These are phyloP conservation scores for Globodera rostochiensis DNA, from an alignment of 1,140 invertebrate genomes.

Conservation along the genomic window DNA sequence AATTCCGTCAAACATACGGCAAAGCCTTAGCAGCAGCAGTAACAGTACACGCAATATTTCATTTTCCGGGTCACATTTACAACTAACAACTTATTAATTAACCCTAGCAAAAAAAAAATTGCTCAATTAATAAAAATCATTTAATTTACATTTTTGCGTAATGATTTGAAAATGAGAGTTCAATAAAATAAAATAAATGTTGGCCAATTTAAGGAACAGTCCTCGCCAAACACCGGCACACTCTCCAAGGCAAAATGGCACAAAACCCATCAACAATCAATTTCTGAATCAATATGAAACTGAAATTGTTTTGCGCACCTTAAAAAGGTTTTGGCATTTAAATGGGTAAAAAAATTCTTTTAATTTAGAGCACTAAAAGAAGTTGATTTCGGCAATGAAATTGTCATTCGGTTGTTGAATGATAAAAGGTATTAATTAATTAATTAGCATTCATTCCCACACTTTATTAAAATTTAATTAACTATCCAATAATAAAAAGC, in stretches of 20 bases:
- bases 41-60: background rate
- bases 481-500: background rate
- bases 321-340: background rate
- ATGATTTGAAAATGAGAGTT: no score
- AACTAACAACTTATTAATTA: no score
- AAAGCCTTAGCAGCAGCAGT: background rate
- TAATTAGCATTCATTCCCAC: no score
- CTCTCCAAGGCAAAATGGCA: background rate
- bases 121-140: no score
- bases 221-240: background rate
- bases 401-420: slow-evolving; percentile 19
- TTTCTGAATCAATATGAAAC: background rate
- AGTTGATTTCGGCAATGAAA: slow-evolving; percentile 28
- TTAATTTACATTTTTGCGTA: no score
- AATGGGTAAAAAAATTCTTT: background rate
- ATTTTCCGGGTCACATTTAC: background rate
- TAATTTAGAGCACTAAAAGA: background rate
- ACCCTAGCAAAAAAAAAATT: no score
- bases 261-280: background rate
- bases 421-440: slow-evolving; percentile 10
- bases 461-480: no score
- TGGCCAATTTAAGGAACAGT: background rate
- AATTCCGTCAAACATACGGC: background rate
- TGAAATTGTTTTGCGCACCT: background rate
- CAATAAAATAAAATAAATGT: no score